A percentile compares a stretch with the other conserved stretches of the same genome.
Conservation (phyloP, 2,888 invertebrate genomes). For the Zele albiditarsus region DNA sequence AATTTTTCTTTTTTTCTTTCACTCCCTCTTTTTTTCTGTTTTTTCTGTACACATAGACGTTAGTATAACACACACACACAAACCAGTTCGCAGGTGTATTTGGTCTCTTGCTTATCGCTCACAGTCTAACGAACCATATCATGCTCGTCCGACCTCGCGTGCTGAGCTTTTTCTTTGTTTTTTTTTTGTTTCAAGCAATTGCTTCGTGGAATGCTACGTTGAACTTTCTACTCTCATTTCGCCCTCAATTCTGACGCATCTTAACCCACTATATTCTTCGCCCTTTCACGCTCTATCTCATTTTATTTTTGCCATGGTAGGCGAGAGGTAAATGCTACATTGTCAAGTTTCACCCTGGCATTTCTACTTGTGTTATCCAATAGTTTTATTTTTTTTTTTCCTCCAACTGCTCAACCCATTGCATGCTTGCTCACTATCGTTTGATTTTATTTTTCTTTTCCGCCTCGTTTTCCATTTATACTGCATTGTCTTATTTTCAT, state of each 20-base stretch:
- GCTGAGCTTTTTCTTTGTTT: slow-evolving; percentile 42
- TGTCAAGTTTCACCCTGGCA: slow-evolving; percentile 3
- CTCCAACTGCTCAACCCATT: slow-evolving; percentile 9
- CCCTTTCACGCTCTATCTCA: slow-evolving; percentile 6
- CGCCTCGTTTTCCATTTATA: neutral
- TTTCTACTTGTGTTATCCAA: slow-evolving; percentile 17
- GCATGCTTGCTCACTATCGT: neutral
- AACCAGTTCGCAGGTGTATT: neutral
- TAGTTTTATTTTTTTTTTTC: slow-evolving; percentile 15
- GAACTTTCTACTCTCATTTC: slow-evolving; percentile 37
- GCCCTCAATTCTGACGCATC: slow-evolving; percentile 22
- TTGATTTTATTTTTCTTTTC: slow-evolving; percentile 25
- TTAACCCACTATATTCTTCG: neutral
- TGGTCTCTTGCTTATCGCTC: neutral
- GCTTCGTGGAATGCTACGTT: slow-evolving; percentile 49
- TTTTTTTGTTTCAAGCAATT: slow-evolving; percentile 51
- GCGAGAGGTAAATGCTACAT: slow-evolving; percentile 11
- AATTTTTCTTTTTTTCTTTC: slow-evolving; percentile 7
- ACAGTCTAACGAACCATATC: slow-evolving; percentile 45
- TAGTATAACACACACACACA: neutral
- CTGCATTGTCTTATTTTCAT: slow-evolving; percentile 7
- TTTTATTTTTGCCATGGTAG: slow-evolving; percentile 12
- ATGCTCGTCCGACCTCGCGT: slow-evolving; percentile 46
- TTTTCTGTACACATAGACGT: neutral
- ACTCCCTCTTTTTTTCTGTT: neutral